Evolutionary conservation across 2,113 vertebrate species (phyloP).

Genomic region (Bufo bufo): DNA sequence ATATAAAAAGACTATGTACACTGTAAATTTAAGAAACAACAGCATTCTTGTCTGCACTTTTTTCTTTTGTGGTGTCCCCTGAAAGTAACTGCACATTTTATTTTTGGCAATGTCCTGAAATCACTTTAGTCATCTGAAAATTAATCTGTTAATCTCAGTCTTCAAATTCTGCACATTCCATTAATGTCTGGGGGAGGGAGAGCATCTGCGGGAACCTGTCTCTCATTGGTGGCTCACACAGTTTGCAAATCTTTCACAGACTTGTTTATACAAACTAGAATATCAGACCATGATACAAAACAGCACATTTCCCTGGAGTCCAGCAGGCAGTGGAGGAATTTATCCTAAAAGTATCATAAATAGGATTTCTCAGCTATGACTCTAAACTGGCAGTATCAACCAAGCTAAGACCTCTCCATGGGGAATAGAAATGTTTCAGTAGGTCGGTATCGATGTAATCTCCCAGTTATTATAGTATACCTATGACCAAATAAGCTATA

Average conservation of each 20-base stretch:
- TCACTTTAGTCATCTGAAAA: slow-evolving; percentile 56
- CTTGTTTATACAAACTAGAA: neutral
- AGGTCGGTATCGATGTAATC: too few relatives aligned
- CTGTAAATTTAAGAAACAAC: neutral
- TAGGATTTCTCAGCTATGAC: too few relatives aligned
- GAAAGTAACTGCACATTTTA: slow-evolving; percentile 32
- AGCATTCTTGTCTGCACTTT: neutral
- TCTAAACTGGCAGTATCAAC: too few relatives aligned
- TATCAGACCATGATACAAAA: neutral
- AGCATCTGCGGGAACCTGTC: slow-evolving; percentile 6
- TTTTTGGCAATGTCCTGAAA: slow-evolving; percentile 46
- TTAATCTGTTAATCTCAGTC: slow-evolving; percentile 62
- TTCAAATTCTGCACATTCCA: slow-evolving; percentile 62
- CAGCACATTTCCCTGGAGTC: neutral
- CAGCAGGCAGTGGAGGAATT: neutral
- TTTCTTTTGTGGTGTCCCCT: neutral
- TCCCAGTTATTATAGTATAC: too few relatives aligned
- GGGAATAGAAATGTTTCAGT: too few relatives aligned
- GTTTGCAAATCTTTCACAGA: neutral
- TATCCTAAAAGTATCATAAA: too few relatives aligned
- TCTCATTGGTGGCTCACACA: neutral
- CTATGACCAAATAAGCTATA: too few relatives aligned
- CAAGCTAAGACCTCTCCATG: too few relatives aligned
- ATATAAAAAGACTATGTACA: too few relatives aligned
- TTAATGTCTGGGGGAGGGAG: slow-evolving; percentile 45